These are phyloP conservation scores for Acleris sparsana DNA, from an alignment of 2,888 invertebrate genomes.

Conservation along the genomic window DNA sequence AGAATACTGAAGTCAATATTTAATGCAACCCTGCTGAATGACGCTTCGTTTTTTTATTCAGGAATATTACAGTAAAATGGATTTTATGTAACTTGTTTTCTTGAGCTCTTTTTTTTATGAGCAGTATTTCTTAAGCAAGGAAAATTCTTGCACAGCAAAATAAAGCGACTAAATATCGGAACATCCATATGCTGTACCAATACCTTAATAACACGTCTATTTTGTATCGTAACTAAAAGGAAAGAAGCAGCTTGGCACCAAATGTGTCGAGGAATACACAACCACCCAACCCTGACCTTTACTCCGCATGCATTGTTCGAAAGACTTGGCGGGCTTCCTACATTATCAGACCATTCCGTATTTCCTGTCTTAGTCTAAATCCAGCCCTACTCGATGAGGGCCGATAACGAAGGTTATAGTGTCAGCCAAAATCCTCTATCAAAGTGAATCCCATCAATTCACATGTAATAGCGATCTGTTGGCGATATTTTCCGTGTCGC, in stretches of 20 bases:
- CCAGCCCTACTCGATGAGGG: slow-evolving; percentile 27
- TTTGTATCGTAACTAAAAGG: too few species aligned
- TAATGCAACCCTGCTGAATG: slow-evolving; percentile 10
- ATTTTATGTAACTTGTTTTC: neutral
- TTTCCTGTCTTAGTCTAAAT: slow-evolving; percentile 29
- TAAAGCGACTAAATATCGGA: too few species aligned
- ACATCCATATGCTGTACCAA: too few species aligned
- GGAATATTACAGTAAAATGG: neutral
- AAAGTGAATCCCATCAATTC: slow-evolving; percentile 58
- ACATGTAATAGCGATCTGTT: slow-evolving; percentile 47
- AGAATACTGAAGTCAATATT: slow-evolving; percentile 12
- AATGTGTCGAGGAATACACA: too few species aligned
- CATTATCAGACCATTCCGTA: slow-evolving; percentile 6
- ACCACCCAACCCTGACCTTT: neutral
- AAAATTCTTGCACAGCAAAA: too few species aligned
- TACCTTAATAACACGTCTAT: too few species aligned
- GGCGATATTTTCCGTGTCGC: slow-evolving; percentile 59
- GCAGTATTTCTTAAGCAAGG: too few species aligned
- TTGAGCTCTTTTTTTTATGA: neutral
- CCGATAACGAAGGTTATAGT: slow-evolving; percentile 24
- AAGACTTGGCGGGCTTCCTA: slow-evolving; percentile 21
- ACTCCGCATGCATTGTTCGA: slow-evolving; percentile 2
- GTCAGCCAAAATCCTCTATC: slow-evolving; percentile 41
- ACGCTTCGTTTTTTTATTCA: neutral
- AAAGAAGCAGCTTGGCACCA: too few species aligned